Conservation (phyloP, 2,797 vertebrate genomes). For the Bovichtus diacanthus region DNA sequence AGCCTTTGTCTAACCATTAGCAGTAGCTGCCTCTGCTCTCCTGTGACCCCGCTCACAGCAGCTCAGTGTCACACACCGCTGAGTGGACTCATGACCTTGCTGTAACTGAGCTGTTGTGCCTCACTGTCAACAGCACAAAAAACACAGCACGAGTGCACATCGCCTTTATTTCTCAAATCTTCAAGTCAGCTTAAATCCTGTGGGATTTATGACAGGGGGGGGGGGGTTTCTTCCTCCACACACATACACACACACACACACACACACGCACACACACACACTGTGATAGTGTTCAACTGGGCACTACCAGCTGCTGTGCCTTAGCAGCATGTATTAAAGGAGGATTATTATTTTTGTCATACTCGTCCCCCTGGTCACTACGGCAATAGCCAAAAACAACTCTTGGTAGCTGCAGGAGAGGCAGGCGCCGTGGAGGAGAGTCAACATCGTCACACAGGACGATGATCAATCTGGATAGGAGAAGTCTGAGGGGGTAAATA, state of each 20-base stretch:
- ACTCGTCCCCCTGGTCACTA: constrained; percentile 54
- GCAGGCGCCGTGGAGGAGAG: constrained; percentile 43
- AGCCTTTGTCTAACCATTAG: constrained; percentile 47
- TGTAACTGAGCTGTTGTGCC: constrained; percentile 24
- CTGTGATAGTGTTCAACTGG: constrained; percentile 32
- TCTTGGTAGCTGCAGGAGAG: constrained; percentile 38
- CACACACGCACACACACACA: constrained; percentile 19
- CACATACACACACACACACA: too few species aligned
- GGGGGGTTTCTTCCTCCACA: not conserved
- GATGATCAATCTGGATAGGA: constrained; percentile 72
- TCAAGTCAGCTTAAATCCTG: constrained; percentile 47
- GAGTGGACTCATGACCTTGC: constrained; percentile 46
- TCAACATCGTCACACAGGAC: constrained; percentile 56
- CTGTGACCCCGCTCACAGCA: constrained; percentile 49
- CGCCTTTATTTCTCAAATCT: constrained; percentile 25
- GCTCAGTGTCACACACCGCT: constrained; percentile 50
- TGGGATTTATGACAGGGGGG: constrained; percentile 26
- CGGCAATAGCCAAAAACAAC: constrained; percentile 68
- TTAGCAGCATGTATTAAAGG: constrained; percentile 63
- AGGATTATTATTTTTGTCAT: constrained; percentile 79
- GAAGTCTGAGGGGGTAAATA: constrained; percentile 73
- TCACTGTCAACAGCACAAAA: constrained; percentile 21
- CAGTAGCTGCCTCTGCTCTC: constrained; percentile 39
- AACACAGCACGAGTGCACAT: not conserved
- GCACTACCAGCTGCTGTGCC: constrained; percentile 71